Conservation (phyloP, 1,140 invertebrate genomes). For the Gerris buenoi region DNA sequence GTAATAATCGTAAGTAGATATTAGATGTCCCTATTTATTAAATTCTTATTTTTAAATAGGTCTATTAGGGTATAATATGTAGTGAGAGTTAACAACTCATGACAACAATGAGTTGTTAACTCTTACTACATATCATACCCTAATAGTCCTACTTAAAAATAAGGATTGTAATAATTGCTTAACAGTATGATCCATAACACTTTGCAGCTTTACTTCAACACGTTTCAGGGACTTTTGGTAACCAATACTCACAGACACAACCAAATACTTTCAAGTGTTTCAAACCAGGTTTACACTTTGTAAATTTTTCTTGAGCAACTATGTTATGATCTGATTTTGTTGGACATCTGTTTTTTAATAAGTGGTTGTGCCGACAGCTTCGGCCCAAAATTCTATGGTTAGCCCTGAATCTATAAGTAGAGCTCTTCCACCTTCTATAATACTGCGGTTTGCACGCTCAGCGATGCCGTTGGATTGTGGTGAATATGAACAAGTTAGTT, state of each 20-base stretch:
- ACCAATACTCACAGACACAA: slow-evolving; percentile 20
- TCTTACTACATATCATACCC: too few relatives aligned
- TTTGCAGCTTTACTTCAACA: too few relatives aligned
- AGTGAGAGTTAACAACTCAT: too few relatives aligned
- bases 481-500: slow-evolving; percentile 23
- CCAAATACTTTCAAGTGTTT: slow-evolving; percentile 26
- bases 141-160: too few relatives aligned
- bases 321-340: slow-evolving; percentile 10
- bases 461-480: slow-evolving; percentile 30
- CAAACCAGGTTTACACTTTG: slow-evolving; percentile 21
- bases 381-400: slow-evolving; percentile 24
- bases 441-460: slow-evolving; percentile 28
- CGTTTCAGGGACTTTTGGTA: slow-evolving; percentile 21
- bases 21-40: too few relatives aligned
- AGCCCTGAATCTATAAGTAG: slow-evolving; percentile 23
- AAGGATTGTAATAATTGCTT: too few relatives aligned
- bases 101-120: too few relatives aligned
- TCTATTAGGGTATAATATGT: too few relatives aligned
- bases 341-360: slow-evolving; percentile 23
- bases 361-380: slow-evolving; percentile 20
- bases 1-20: too few relatives aligned
- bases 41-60: too few relatives aligned
- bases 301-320: slow-evolving; percentile 26
- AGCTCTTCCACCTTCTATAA: slow-evolving; percentile 25
- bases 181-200: too few relatives aligned